Conservation (phyloP, 1,140 invertebrate genomes). For the Sarcophaga bullata region DNA sequence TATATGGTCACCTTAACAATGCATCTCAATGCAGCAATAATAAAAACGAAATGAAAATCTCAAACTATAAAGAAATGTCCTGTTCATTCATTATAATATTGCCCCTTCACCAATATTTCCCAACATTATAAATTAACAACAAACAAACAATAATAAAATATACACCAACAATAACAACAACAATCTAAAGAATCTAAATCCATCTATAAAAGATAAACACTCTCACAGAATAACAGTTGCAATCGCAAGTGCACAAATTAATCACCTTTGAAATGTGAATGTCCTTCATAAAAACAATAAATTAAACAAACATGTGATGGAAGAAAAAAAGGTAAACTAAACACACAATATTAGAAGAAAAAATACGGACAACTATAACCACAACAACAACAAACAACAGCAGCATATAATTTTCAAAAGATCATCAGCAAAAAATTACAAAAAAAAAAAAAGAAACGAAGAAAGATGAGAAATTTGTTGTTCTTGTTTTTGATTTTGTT, state of each 20-base stretch:
- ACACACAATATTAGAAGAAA: background rate
- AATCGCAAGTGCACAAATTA: slow-evolving; percentile 29
- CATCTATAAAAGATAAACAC: background rate
- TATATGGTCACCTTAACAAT: no score
- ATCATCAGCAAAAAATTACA: background rate
- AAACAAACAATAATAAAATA: no score
- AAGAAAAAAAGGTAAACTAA: background rate
- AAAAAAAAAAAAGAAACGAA: background rate
- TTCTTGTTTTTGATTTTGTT: background rate
- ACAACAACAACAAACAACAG: background rate
- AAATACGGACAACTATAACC: no score
- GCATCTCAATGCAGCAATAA: no score
- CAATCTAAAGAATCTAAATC: background rate
- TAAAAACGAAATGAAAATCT: no score
- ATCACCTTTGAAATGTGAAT: slow-evolving; percentile 17
- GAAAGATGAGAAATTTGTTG: background rate
- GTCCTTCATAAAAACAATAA: slow-evolving; percentile 3
- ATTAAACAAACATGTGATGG: background rate
- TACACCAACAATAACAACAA: background rate
- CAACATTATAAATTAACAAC: background rate
- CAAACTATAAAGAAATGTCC: no score
- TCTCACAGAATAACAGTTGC: slow-evolving; percentile 12
- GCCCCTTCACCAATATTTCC: background rate
- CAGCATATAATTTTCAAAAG: background rate
- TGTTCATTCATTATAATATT: background rate